phyloP scores from a whole-genome alignment of 2,888 invertebrate species.

The Carabus problematicus region DNA sequence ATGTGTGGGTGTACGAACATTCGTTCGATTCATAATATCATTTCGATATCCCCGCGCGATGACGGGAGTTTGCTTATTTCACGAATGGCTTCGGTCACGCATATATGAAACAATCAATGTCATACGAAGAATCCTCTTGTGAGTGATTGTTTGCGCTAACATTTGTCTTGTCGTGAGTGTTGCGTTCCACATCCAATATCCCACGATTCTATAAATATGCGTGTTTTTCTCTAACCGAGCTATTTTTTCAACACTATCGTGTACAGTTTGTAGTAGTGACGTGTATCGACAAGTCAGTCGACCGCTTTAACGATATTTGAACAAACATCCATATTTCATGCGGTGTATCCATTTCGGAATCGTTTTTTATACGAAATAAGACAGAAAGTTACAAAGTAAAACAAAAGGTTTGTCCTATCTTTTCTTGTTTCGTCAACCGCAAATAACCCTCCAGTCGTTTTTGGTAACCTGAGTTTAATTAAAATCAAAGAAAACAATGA shows the following conservation, averaged over 20 bases:
- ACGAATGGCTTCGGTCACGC: constrained; percentile 22
- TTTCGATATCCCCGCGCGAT: not conserved
- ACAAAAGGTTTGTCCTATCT: constrained; percentile 24
- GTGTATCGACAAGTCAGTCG: constrained; percentile 7
- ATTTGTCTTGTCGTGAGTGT: constrained; percentile 34
- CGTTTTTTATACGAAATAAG: constrained; percentile 37
- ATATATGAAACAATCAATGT: constrained; percentile 29
- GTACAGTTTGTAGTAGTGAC: not conserved
- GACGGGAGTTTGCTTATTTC: constrained; percentile 22
- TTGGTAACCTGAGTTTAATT: constrained; percentile 27
- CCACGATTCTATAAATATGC: constrained; percentile 36
- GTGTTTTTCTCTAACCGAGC: constrained; percentile 18
- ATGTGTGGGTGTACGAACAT: not conserved
- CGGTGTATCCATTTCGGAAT: constrained; percentile 36
- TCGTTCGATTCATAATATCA: not conserved
- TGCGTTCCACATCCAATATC: constrained; percentile 13
- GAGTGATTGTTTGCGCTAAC: constrained; percentile 33
- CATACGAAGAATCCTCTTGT: constrained; percentile 26
- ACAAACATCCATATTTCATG: constrained; percentile 41
- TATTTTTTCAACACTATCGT: not conserved
- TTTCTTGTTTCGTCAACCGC: constrained; percentile 23
- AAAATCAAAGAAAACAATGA: constrained; percentile 23
- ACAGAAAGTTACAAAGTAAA: constrained; percentile 28
- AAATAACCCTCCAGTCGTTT: constrained; percentile 6
- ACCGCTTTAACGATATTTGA: constrained; percentile 36